Base-by-base conservation (phyloP, 2,797 vertebrate species). In the Hoplostethus atlanticus region DNA sequence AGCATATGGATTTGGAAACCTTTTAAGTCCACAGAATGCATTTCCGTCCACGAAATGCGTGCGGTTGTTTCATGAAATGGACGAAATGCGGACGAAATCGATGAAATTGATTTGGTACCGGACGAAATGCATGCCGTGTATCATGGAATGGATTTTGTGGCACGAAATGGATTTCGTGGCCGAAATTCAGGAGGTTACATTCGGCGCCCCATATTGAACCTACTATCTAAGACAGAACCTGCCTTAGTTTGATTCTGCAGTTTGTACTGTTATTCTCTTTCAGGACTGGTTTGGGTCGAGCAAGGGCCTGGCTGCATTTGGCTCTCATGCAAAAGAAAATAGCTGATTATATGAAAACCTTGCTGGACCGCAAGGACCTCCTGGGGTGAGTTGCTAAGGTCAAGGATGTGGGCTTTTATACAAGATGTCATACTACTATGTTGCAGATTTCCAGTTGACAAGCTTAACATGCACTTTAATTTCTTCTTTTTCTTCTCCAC, bases 311-410 rank as follows among this genome's bases (percentile, higher is more conserved):
- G 98, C 93, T 99, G 53, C 97, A 99, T 91, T 95, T 99, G 74
- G 97, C 98, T 0, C 95, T 99, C 34, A 99, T 99, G 98, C 97
- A 99, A 87, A 99, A 99, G 92, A 99, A 97, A 79, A 88, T 99
- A 65, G 96, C 98, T 0, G 98, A 99, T 86, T 99, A 99, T 65
- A 93, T 99, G 91, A 99, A 97, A 90, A 94, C 94, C 30, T 93
- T 99, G 36, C 89, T 98, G 89, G 97, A 98, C 83, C 95, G 95
- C 72, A 98, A 96, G 76, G 96, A 97, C 74, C 95, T 98, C 15
- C 89, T 99, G 80, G 96, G 96, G 98, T 98, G 83, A 73, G 88
- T 80, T 25, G 5, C 8, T 4, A 13, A 44, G 13, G 2, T 36
- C 30, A 55, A 60, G 8, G 40, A 28, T 8, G 12, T 17, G 55